Evolutionary conservation across 1,140 invertebrate genomes (phyloP).

Genomic region (Sinella curviseta): DNA sequence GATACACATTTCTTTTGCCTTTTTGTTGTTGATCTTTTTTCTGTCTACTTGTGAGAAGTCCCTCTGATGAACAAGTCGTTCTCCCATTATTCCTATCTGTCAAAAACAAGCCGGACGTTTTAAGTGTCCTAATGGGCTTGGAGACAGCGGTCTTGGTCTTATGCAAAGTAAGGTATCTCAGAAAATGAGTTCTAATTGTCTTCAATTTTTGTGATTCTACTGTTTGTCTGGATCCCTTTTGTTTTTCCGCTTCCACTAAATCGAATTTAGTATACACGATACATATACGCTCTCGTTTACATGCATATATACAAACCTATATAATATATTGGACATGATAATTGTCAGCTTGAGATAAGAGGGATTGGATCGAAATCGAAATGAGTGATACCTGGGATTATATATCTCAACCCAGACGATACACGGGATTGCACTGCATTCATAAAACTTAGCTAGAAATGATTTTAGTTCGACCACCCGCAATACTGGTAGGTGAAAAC

Average conservation of each 20-base stretch:
- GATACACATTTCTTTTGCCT: no score
- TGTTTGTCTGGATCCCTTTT: conserved; percentile 16
- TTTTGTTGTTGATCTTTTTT: no score
- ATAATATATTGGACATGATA: no score
- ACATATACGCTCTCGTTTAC: no score
- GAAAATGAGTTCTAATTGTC: conserved; percentile 44
- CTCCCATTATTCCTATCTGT: conserved; percentile 11
- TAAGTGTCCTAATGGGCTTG: conserved; percentile 45
- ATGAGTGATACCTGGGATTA: not conserved
- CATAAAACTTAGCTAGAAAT: no score
- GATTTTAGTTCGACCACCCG: not conserved
- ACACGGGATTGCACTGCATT: no score
- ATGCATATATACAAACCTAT: no score
- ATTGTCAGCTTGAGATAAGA: conserved; percentile 4
- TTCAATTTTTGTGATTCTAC: conserved; percentile 23
- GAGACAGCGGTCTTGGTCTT: conserved; percentile 46
- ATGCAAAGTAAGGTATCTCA: conserved; percentile 35
- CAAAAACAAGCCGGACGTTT: conserved; percentile 44
- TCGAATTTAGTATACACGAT: no score
- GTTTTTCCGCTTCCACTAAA: not conserved
- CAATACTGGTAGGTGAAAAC: not conserved
- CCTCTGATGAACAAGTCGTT: not conserved
- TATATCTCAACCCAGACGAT: not conserved
- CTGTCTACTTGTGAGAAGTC: no score
- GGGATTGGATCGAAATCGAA: not conserved